These are phyloP conservation scores for Xiphorhynchus erythropygius DNA, from an alignment of 2,797 vertebrate genomes.

Conservation along the genomic window DNA sequence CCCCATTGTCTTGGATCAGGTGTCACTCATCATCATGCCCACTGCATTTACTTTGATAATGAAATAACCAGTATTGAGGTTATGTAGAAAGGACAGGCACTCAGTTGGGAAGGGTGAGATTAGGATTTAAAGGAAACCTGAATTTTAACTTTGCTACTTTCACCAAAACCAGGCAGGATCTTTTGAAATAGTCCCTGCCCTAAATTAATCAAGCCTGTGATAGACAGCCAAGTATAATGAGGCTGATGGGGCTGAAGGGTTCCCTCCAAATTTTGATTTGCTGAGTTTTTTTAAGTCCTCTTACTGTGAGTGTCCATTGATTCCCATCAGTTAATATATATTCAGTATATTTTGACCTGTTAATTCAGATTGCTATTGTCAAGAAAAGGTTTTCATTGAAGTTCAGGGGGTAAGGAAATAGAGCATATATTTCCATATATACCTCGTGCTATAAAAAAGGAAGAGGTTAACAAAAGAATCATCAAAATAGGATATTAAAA, in stretches of 20 bases:
- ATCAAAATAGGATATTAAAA: not conserved
- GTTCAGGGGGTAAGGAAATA: not conserved
- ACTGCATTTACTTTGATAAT: conserved; percentile 25
- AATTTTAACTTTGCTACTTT: not conserved
- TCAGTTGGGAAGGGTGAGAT: not conserved
- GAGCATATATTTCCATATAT: not conserved
- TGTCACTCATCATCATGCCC: conserved; percentile 67
- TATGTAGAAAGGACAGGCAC: not conserved
- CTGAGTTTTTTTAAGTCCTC: accelerated
- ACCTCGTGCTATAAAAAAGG: not conserved
- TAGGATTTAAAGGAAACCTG: not conserved
- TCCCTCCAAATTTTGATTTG: not conserved
- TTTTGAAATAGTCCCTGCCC: not conserved
- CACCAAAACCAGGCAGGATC: not conserved
- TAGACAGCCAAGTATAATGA: not conserved
- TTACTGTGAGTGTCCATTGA: not conserved
- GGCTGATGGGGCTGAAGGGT: not conserved
- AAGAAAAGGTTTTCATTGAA: not conserved
- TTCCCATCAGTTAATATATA: not conserved
- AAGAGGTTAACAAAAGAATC: not conserved
- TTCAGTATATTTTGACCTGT: not conserved
- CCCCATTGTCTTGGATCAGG: conserved; percentile 42
- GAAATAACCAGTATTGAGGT: not conserved
- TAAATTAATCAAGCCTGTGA: not conserved
- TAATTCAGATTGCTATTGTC: not conserved